Evolutionary conservation across 2,888 invertebrate genomes (phyloP), one percentile per base, ranked within the genome.

Genomic region (Dromius quadrimaculatus): DNA sequence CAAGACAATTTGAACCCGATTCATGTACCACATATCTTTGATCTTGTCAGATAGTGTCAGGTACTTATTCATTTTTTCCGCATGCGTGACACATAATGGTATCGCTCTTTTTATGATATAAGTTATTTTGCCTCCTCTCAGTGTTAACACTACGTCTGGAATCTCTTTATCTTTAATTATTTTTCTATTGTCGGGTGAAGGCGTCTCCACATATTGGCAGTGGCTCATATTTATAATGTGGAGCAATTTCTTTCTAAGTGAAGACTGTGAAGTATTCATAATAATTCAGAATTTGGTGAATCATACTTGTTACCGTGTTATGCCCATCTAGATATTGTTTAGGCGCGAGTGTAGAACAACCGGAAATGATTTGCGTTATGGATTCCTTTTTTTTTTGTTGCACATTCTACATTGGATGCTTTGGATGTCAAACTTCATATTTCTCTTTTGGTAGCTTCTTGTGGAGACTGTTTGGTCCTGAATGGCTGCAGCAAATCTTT

Each of bases 381-480:
- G 62, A 73, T 62, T 74, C 74, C 1, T 59, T 23, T 11, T n/a
- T n/a, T 28, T 36, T 1, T 11, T 28, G 5, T 64, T 34, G 43
- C 74, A 75, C 64, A 69, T 38, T 71, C 74, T 73, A 22, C 74
- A 73, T 70, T 41, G 69, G 17, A 71, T 72, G 23, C 61, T 20
- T 32, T 15, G 43, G 6, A 69, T 6, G 1, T 57, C 32, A 11
- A n/a, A 1, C 41, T 73, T 71, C 5, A 68, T 45, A n/a, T 74
- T 72, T 8, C 61, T 19, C 61, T 71, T 73, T 22, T 8, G 34
- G 47, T 72, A 72, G 38, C 70, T 71, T 19, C 36, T 66, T 20
- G 74, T 74, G 1, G 54, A 20, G 5, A 74, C 45, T 3, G 71
- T 71, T 32, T 70, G 71, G 38, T 74, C 73, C 43, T 74, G 72